Percentiles rank a stretch among this genome's conserved stretches.
phyloP scores from a whole-genome alignment of 2,888 invertebrate species.

The Diogma glabrata region DNA sequence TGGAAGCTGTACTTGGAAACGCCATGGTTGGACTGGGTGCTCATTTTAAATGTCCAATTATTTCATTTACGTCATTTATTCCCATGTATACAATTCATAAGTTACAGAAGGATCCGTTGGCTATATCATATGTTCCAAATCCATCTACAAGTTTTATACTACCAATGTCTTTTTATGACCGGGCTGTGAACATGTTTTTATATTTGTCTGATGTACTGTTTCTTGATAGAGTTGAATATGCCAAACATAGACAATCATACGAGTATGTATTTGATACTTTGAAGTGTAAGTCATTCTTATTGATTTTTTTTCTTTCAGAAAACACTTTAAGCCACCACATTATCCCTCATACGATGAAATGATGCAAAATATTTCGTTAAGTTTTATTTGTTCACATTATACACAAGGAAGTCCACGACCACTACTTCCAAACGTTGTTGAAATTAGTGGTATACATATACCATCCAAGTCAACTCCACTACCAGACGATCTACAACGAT shows the following conservation, averaged over 20 bases:
- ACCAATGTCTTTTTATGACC: slow-evolving; percentile 7
- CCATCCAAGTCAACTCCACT: slow-evolving; percentile 26
- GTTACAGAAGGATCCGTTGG: slow-evolving; percentile 35
- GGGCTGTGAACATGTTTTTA: background rate
- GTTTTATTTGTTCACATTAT: slow-evolving; percentile 32
- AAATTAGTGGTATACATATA: slow-evolving; percentile 35
- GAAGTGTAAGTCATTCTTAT: no score
- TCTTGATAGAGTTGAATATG: no score
- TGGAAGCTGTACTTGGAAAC: slow-evolving; percentile 10
- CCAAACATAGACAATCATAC: background rate
- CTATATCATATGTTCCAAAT: slow-evolving; percentile 33
- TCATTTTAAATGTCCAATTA: background rate
- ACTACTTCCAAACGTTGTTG: slow-evolving; percentile 34
- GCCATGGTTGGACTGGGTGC: background rate
- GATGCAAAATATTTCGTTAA: slow-evolving; percentile 27
- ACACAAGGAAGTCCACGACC: slow-evolving; percentile 30
- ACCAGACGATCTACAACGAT: slow-evolving; percentile 19
- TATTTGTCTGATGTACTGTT: no score
- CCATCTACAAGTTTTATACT: slow-evolving; percentile 27
- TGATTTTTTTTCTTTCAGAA: slow-evolving; percentile 43
- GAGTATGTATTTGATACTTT: no score
- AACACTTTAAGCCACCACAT: slow-evolving; percentile 13
- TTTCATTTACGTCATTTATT: background rate
- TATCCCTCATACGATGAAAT: slow-evolving; percentile 23
- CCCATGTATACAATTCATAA: slow-evolving; percentile 28